Evolutionary conservation across 2,888 invertebrate species (phyloP).

Genomic region (Busseola fusca): DNA sequence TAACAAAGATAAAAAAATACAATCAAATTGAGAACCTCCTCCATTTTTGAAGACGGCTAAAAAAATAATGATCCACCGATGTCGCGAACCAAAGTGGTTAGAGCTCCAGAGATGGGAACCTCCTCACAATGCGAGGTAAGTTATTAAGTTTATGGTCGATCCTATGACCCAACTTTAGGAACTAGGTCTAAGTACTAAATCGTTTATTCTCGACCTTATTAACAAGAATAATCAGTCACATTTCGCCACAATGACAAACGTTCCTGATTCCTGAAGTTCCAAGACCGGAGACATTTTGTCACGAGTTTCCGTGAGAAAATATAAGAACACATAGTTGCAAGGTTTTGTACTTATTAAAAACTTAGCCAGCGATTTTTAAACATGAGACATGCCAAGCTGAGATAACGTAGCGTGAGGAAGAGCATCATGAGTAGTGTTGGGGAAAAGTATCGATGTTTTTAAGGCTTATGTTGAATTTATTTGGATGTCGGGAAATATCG

Average conservation of each 20-base stretch:
- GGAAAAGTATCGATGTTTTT: conserved; percentile 34
- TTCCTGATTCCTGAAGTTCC: not conserved
- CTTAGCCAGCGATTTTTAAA: conserved; percentile 55
- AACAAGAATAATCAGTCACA: not conserved
- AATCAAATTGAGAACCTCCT: too few relatives aligned
- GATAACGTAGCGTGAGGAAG: conserved; percentile 49
- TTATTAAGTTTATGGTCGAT: not conserved
- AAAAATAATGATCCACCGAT: too few relatives aligned
- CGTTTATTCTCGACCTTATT: not conserved
- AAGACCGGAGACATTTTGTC: not conserved
- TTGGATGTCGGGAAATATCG: not conserved
- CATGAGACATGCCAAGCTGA: conserved; percentile 51
- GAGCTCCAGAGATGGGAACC: too few relatives aligned
- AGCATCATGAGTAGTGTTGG: conserved; percentile 36
- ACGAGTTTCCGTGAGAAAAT: conserved; percentile 45
- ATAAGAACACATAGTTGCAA: conserved; percentile 34
- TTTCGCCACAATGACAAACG: not conserved
- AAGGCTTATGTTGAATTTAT: not conserved
- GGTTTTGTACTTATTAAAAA: conserved; percentile 54
- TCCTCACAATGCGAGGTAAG: too few relatives aligned
- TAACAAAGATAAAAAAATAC: too few relatives aligned
- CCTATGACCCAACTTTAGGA: not conserved
- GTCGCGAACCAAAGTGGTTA: too few relatives aligned
- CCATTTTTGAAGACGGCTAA: too few relatives aligned
- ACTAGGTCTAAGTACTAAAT: not conserved